Evolutionary conservation across 2,888 invertebrate species (phyloP).

Genomic region (Dasypogon diadema): DNA sequence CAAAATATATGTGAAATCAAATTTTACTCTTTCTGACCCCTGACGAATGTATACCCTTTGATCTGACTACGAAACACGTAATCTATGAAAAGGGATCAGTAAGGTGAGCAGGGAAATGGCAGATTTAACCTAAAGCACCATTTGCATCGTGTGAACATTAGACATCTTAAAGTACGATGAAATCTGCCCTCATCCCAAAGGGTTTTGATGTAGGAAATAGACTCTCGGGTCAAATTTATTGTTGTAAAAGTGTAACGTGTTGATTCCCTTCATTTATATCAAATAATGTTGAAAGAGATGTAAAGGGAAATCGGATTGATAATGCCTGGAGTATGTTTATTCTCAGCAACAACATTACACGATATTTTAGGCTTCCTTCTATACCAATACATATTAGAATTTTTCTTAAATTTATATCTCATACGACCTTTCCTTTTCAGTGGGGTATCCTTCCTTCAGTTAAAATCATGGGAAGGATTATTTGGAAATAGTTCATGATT

Average conservation of each 20-base stretch:
- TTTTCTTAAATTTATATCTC: constrained; percentile 31
- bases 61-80: constrained; percentile 27
- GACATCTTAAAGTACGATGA: background rate
- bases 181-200: constrained; percentile 15
- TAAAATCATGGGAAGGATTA: constrained; percentile 47
- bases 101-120: constrained; percentile 30
- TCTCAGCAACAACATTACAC: constrained; percentile 28
- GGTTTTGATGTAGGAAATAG: background rate
- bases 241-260: constrained; percentile 46
- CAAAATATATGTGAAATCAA: too few relatives aligned
- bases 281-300: constrained; percentile 40
- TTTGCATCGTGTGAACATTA: background rate
- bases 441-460: constrained; percentile 18
- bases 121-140: constrained; percentile 24
- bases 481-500: constrained; percentile 47
- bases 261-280: constrained; percentile 50
- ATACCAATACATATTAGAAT: background rate
- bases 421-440: constrained; percentile 22
- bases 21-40: too few relatives aligned
- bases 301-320: constrained; percentile 49
- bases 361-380: background rate
- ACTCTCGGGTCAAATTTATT: constrained; percentile 42
- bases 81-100: constrained; percentile 33
- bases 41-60: too few relatives aligned
- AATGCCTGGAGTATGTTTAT: constrained; percentile 46